Evolutionary conservation across 37 sponge, comb jelly and placozoan species (phyloP).

Genomic region (Bolinopsis microptera): DNA sequence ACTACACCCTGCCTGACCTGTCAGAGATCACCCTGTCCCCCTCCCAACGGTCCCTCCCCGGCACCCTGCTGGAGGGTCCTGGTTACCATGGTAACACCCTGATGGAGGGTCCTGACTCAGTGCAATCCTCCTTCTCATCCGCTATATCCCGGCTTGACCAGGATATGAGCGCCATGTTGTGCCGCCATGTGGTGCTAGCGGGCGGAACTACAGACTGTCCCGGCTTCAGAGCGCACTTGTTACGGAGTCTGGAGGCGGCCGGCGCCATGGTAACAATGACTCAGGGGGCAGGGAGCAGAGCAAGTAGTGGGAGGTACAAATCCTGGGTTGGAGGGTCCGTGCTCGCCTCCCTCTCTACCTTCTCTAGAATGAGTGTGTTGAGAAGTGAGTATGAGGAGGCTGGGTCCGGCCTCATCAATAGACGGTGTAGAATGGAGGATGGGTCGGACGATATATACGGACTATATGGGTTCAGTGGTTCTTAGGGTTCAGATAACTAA

Average conservation of each 20-base stretch:
- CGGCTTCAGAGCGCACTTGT: not conserved
- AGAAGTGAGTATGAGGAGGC: conserved; percentile 46
- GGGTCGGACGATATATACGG: not conserved
- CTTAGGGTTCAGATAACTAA: not conserved
- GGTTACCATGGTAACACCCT: not conserved
- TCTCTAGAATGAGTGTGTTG: conserved; percentile 10
- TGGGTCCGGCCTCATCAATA: conserved; percentile 43
- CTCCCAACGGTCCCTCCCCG: not conserved
- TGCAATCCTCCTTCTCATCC: not conserved
- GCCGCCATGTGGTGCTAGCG: not conserved
- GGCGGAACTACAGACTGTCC: conserved; percentile 24
- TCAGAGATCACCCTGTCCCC: not conserved
- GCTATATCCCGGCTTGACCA: not conserved
- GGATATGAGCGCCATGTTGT: not conserved
- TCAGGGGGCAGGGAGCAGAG: not conserved
- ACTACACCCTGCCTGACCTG: conserved; percentile 29
- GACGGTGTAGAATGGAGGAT: not conserved
- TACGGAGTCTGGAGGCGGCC: not conserved
- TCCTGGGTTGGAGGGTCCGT: conserved; percentile 36
- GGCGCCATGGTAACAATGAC: not conserved
- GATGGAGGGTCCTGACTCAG: not conserved
- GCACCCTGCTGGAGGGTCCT: not conserved
- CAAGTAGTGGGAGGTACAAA: not conserved
- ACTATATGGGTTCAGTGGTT: conserved; percentile 2
- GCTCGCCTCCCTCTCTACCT: not conserved